These are phyloP conservation scores for Callaeas wilsoni DNA, from an alignment of 2,113 vertebrate genomes.

Conservation along the genomic window DNA sequence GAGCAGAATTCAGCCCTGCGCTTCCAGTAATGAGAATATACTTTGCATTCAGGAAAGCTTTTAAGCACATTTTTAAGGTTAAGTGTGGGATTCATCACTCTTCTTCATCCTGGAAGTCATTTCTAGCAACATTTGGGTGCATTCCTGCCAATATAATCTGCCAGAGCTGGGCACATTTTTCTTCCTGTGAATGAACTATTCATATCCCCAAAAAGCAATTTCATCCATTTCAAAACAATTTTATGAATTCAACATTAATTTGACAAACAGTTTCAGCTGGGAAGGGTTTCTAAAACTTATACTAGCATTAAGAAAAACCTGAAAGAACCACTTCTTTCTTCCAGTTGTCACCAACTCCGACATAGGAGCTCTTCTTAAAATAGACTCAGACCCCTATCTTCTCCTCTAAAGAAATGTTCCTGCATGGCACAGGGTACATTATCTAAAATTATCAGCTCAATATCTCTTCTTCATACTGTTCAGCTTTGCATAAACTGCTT, in stretches of 20 bases:
- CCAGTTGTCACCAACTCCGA: not conserved
- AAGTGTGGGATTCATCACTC: constrained; percentile 27
- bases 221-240: constrained; percentile 55
- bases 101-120: constrained; percentile 28
- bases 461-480: not conserved
- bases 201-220: constrained; percentile 42
- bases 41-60: constrained; percentile 21
- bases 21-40: not conserved
- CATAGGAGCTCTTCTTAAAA: not conserved
- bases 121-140: constrained; percentile 28
- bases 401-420: not conserved
- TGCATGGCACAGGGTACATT: not conserved
- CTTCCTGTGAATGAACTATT: constrained; percentile 45
- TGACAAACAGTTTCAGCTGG: constrained; percentile 36
- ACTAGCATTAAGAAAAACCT: not conserved
- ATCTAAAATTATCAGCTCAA: not conserved
- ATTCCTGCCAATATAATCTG: not conserved
- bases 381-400: not conserved
- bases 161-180: constrained; percentile 25
- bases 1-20: not conserved
- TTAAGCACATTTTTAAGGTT: constrained; percentile 26
- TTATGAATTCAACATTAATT: constrained; percentile 54
- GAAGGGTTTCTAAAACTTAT: constrained; percentile 5
- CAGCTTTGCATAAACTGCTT: not conserved
- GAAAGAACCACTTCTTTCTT: not conserved